Base-by-base conservation (phyloP, 2,797 vertebrate genomes). In the Onychomys torridus region DNA sequence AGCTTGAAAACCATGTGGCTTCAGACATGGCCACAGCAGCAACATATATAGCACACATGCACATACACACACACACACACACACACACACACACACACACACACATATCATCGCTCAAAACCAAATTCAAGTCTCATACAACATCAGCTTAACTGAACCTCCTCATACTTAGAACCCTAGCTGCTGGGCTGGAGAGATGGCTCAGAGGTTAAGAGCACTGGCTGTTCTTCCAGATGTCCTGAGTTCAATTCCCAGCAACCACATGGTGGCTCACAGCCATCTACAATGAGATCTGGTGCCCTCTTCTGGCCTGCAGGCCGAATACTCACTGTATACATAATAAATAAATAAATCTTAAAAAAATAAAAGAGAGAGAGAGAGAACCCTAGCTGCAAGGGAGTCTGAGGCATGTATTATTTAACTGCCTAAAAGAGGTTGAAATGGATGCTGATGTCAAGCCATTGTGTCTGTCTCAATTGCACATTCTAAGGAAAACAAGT, bases 301-400 rank as follows among this genome's bases (percentile, higher is more conserved):
- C n/a, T n/a, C n/a, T n/a, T n/a, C n/a, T n/a, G n/a, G n/a, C n/a
- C n/a, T n/a, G n/a, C n/a, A n/a, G n/a, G n/a, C n/a, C n/a, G n/a
- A n/a, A n/a, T n/a, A n/a, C n/a, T n/a, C n/a, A n/a, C n/a, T n/a
- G n/a, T n/a, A n/a, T n/a, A n/a, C n/a, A n/a, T n/a, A n/a, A n/a
- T n/a, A n/a, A n/a, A n/a, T n/a, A n/a, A n/a, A n/a, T n/a, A n/a
- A n/a, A n/a, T n/a, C n/a, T n/a, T n/a, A n/a, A n/a, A n/a, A n/a
- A n/a, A n/a, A n/a, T n/a, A n/a, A n/a, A n/a, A n/a, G n/a, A n/a
- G n/a, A n/a, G n/a, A n/a, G n/a, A n/a, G n/a, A n/a, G n/a, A 34
- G 78, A 92, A 78, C 34, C 75, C 43, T 93, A 96, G 94, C 93
- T 84, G 87, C 94, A 95, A 97, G 69, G 59, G 86, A 96, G 37